Evolutionary conservation across 2,113 vertebrate genomes (phyloP), one percentile per base, ranked within the genome.

Genomic region (Sula dactylatra): DNA sequence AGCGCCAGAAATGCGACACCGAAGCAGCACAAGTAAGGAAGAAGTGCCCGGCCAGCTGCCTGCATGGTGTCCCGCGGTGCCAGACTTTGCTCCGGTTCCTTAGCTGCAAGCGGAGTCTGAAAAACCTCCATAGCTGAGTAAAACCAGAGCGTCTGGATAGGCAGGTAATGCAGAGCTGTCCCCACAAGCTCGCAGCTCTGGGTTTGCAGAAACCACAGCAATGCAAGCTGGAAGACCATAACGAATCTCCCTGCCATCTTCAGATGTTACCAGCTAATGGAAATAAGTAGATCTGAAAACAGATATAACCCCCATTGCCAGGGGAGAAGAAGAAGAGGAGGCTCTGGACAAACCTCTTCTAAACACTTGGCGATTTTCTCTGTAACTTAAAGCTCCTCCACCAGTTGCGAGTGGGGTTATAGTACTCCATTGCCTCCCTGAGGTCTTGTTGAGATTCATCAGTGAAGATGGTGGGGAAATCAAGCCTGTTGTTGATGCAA

Each of bases 401-500:
- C 54, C 56, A 59, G 47, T 42, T 82, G 36, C 0, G 0, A 86
- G 38, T 10, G 2, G n/a, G 32, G 36, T 90, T 93, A n/a, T 61
- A 42, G 26, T 58, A 22, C 45, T 94, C 77, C 38, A 54, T 90
- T 86, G 61, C 58, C 59, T 90, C 69, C 38, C 64, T 14, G 44
- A 86, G 86, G 38, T 86, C 67, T 76, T 79, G 17, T 16, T 82
- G 66, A 71, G 76, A 61, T 93, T 24, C 49, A 24, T 65, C 44
- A 45, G 29, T 74, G 67, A 55, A 77, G 76, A 40, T 29, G 26
- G 29, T 32, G 59, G 36, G 49, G 55, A 83, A 67, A 64, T 74
- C n/a, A 91, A 65, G 44, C 59, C 56, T 0, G 0, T 38, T 7
- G 0, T 58, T 64, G 56, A 47, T 76, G 69, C 0, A 0, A 16